phyloP scores from a whole-genome alignment of 2,113 vertebrate species.

The Leptosomus discolor region DNA sequence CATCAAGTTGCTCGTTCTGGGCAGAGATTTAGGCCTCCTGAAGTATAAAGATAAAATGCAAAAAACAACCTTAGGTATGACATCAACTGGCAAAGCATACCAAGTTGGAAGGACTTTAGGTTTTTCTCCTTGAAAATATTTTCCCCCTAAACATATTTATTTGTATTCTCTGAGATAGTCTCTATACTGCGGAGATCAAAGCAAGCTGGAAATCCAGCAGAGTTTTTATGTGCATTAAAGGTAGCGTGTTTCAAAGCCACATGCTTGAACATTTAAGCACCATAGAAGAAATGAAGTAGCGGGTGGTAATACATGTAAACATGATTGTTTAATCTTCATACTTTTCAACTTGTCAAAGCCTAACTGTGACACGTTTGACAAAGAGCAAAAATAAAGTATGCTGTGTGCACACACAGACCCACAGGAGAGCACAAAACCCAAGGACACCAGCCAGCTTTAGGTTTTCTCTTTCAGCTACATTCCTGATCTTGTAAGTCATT shows the following conservation, averaged over 20 bases:
- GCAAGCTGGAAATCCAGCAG: conserved; percentile 32
- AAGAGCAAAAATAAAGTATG: neutral
- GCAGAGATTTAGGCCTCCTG: neutral
- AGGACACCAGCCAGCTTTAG: neutral
- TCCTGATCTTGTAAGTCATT: neutral
- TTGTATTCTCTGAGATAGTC: conserved; percentile 24
- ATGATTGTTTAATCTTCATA: conserved; percentile 4
- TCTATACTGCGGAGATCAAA: conserved; percentile 30
- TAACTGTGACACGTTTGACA: neutral
- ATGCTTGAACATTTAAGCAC: conserved; percentile 13
- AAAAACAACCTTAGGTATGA: neutral
- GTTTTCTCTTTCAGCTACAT: neutral
- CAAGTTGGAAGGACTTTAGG: neutral
- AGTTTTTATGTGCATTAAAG: conserved; percentile 25
- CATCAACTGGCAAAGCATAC: neutral
- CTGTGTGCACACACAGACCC: neutral
- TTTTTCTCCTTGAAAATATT: conserved; percentile 27
- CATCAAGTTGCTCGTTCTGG: neutral
- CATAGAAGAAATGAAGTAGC: conserved; percentile 15
- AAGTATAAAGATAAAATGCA: conserved; percentile 1
- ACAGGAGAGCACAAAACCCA: neutral
- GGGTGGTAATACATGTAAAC: conserved; percentile 21
- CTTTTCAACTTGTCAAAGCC: neutral
- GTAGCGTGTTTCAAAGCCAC: neutral
- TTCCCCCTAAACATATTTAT: neutral